A percentile compares a stretch with the other conserved stretches of the same genome.
Conservation (phyloP, 2,113 vertebrate genomes). For the Phalacrocorax brasilianus region DNA sequence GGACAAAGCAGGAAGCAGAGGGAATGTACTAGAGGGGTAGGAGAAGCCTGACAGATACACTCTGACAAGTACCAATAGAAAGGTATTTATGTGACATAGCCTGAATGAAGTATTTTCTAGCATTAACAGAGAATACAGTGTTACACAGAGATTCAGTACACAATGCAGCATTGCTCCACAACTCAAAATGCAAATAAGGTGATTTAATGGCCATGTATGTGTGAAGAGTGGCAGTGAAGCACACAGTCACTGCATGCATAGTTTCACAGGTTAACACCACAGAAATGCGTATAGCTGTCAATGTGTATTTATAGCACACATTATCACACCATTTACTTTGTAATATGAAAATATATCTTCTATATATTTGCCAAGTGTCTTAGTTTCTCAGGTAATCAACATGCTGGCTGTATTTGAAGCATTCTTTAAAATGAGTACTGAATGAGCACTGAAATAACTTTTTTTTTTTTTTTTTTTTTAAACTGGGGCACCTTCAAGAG, state of each 20-base stretch:
- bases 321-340: background rate
- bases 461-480: background rate
- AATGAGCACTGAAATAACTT: background rate
- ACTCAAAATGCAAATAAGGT: conserved; percentile 33
- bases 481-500: background rate
- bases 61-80: background rate
- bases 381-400: conserved; percentile 16
- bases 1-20: background rate
- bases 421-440: background rate
- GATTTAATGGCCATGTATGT: conserved; percentile 52
- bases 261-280: conserved; percentile 68
- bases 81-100: background rate
- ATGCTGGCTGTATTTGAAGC: background rate
- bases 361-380: background rate
- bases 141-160: conserved; percentile 34
- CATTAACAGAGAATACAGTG: background rate
- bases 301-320: conserved; percentile 57
- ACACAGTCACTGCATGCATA: conserved; percentile 55
- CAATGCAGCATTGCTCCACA: conserved; percentile 59
- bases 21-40: background rate
- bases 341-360: background rate
- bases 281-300: conserved; percentile 50
- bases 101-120: background rate
- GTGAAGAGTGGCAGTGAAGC: conserved; percentile 57
- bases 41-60: background rate